phyloP scores from a whole-genome alignment of 2,888 invertebrate genomes.

The Lypha dubia region DNA sequence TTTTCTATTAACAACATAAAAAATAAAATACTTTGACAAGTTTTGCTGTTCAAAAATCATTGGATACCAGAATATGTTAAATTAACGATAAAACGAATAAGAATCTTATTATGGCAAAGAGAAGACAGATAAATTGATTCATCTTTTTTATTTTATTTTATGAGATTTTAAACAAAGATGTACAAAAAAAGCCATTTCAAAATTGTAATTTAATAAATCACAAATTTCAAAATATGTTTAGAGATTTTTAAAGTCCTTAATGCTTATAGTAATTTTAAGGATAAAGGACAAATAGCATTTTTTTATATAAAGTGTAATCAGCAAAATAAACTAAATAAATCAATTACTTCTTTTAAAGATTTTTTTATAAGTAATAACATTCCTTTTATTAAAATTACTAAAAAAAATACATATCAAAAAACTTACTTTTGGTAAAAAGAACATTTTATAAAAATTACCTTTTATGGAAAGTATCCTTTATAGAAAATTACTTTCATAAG shows the following conservation, averaged over 20 bases:
- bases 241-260: not conserved
- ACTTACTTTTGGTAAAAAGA: too few species aligned
- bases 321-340: too few species aligned
- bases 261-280: not conserved
- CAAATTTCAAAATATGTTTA: not conserved
- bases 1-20: slow-evolving; percentile 40
- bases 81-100: slow-evolving; percentile 36
- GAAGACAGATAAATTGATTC: not conserved
- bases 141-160: not conserved
- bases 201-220: not conserved
- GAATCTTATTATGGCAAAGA: slow-evolving; percentile 31
- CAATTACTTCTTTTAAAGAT: too few species aligned
- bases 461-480: too few species aligned
- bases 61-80: slow-evolving; percentile 49
- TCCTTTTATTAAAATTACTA: too few species aligned
- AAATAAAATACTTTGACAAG: slow-evolving; percentile 45
- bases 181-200: not conserved
- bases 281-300: not conserved
- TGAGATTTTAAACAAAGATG: not conserved
- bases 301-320: too few species aligned
- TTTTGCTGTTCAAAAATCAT: slow-evolving; percentile 44
- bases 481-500: too few species aligned
- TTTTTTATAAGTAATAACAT: too few species aligned
- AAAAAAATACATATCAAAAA: too few species aligned
- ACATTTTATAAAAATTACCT: too few species aligned